Evolutionary conservation across 2,888 invertebrate genomes (phyloP), one percentile per base, ranked within the genome.

Genomic region (Hedychridium roseum): DNA sequence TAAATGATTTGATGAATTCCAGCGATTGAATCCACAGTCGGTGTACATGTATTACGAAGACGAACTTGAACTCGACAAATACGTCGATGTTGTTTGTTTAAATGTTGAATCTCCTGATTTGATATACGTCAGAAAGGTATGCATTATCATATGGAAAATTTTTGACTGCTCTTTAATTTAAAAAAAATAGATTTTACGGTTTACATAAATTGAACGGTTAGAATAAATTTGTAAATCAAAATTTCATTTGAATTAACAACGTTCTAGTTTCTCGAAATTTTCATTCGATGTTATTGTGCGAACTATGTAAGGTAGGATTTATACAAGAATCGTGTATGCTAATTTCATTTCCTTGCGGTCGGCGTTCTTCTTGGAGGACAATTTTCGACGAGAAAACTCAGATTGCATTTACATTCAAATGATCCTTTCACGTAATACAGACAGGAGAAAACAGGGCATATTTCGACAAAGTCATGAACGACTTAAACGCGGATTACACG

Each of bases 101-200:
- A 81, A 85, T 54, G 79, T 89, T 1, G 80, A 84, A 16, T 85
- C 84, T 69, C 90, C 90, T 0, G 81, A 84, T 60, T 80, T 83
- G 49, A 87, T 92, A 70, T 90, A 82, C 70, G 83, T 89, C 0
- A 83, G 87, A 60, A 84, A 86, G 80, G 88, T 88, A 79, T 76
- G 41, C 43, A 6, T 16, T 23, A 6, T 6, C 9, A 23, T 23
- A 23, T 23, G n/a, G n/a, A n/a, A n/a, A n/a, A n/a, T n/a, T n/a
- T n/a, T n/a, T n/a, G n/a, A n/a, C n/a, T n/a, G n/a, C n/a, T n/a
- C n/a, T n/a, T n/a, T n/a, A n/a, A n/a, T 23, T 23, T 23, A 23
- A 6, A 9, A 23, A 6, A 23, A 23, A 31, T 37, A 31, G 4
- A 6, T 3, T 34, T 28, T n/a, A n/a, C n/a, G n/a, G n/a, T n/a